These are phyloP conservation scores for Aleiodes leptofemur DNA, from an alignment of 2,888 invertebrate species.

Conservation along the genomic window DNA sequence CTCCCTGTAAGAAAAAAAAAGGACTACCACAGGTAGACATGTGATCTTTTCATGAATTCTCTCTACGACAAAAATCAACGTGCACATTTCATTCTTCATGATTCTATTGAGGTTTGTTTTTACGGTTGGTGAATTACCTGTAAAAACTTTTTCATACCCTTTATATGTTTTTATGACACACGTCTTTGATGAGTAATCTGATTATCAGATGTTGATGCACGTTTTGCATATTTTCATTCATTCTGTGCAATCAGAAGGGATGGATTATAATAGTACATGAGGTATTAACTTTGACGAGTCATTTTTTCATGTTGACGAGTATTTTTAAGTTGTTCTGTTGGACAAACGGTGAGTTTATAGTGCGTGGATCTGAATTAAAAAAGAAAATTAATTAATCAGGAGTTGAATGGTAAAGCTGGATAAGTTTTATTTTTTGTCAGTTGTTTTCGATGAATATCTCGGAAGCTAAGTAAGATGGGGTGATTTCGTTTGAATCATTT, in stretches of 20 bases:
- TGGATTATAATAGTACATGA: not conserved
- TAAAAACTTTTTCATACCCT: not conserved
- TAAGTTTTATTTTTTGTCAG: no score
- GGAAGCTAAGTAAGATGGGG: no score
- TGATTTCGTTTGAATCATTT: no score
- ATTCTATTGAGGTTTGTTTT: constrained; percentile 26
- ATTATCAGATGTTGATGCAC: constrained; percentile 22
- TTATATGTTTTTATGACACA: constrained; percentile 9
- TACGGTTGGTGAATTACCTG: constrained; percentile 30
- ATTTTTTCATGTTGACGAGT: not conserved
- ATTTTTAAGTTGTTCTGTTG: not conserved
- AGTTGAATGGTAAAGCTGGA: no score
- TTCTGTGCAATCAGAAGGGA: not conserved
- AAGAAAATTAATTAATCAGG: no score
- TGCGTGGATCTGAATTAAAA: no score
- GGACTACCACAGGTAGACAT: constrained; percentile 36
- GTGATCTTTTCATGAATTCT: constrained; percentile 25
- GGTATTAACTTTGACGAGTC: no score
- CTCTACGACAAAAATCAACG: constrained; percentile 29
- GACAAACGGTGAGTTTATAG: not conserved
- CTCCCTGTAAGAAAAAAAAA: constrained; percentile 8
- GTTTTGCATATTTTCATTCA: constrained; percentile 1
- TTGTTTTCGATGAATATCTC: no score
- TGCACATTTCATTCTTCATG: not conserved
- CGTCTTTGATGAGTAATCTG: constrained; percentile 21